phyloP scores from a whole-genome alignment of 2,797 vertebrate genomes.

The Tachyglossus aculeatus region DNA sequence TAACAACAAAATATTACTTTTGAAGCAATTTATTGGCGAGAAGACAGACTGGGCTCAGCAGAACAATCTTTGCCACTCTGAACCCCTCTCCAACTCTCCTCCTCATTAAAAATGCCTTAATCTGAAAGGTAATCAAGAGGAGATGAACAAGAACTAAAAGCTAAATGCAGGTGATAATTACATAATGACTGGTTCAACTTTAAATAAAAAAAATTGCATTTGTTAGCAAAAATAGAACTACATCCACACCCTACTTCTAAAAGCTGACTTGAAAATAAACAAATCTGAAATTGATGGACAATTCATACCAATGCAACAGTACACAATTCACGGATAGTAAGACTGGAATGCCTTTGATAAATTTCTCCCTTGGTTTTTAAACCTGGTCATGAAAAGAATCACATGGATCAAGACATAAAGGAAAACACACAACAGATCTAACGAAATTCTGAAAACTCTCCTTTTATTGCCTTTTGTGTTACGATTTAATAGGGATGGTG shows the following conservation, averaged over 20 bases:
- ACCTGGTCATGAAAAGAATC: neutral
- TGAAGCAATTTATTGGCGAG: conserved; percentile 37
- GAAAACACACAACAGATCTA: neutral
- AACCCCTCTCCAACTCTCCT: conserved; percentile 20
- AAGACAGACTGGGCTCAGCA: conserved; percentile 29
- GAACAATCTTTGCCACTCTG: conserved; percentile 2
- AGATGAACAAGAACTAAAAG: conserved; percentile 29
- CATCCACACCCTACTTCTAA: neutral
- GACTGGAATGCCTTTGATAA: neutral
- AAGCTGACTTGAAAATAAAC: neutral
- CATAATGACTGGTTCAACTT: conserved; percentile 28
- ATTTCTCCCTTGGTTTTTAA: neutral
- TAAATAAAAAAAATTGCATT: conserved; percentile 14
- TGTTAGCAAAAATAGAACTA: conserved; percentile 4
- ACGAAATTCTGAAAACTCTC: too few relatives aligned
- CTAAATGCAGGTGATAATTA: conserved; percentile 26
- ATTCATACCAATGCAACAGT: neutral
- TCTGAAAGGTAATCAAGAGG: conserved; percentile 24
- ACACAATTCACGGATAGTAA: neutral
- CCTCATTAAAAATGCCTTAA: conserved; percentile 45
- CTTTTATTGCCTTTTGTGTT: too few relatives aligned
- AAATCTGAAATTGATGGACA: neutral
- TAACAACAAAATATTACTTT: conserved; percentile 48
- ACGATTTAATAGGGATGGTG: too few relatives aligned
- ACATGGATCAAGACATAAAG: neutral